These are phyloP conservation scores for Heliothis subflexa DNA, from an alignment of 1,140 invertebrate species.

Conservation along the genomic window DNA sequence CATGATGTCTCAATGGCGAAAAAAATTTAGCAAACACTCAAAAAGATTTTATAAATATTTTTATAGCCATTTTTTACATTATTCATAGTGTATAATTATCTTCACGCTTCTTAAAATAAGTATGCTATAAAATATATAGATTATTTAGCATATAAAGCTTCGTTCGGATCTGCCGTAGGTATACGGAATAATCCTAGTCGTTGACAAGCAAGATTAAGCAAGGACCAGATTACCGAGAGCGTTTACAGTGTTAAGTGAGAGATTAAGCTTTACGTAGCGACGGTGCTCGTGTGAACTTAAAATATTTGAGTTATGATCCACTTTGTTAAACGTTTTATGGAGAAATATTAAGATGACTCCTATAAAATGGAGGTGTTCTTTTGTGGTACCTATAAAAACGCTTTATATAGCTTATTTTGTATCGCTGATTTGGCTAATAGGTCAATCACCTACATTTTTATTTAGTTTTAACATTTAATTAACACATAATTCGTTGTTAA, in stretches of 20 bases:
- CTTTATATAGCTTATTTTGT: no score
- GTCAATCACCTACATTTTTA: no score
- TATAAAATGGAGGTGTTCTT: neutral
- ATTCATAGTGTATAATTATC: conserved; percentile 35
- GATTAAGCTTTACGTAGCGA: conserved; percentile 42
- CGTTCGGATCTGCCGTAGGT: neutral
- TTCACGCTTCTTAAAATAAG: conserved; percentile 20
- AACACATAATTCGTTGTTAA: neutral
- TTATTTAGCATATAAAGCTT: conserved; percentile 27
- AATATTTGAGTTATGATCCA: conserved; percentile 38
- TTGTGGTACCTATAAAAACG: no score
- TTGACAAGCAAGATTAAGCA: conserved; percentile 39
- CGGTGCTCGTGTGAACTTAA: conserved; percentile 35
- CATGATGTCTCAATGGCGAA: conserved; percentile 7
- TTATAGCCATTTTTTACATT: conserved; percentile 27
- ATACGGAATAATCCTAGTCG: conserved; percentile 19
- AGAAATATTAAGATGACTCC: neutral
- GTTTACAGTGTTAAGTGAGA: conserved; percentile 39
- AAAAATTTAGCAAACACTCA: conserved; percentile 22
- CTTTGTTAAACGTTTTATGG: conserved; percentile 26
- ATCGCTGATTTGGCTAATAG: no score
- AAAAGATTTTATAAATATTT: conserved; percentile 4
- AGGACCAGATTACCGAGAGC: conserved; percentile 3
- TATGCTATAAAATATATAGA: conserved; percentile 28
- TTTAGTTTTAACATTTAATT: no score